Evolutionary conservation across 2,113 vertebrate genomes (phyloP), one percentile per base, ranked within the genome.

Genomic region (Oreochromis tanganicae): DNA sequence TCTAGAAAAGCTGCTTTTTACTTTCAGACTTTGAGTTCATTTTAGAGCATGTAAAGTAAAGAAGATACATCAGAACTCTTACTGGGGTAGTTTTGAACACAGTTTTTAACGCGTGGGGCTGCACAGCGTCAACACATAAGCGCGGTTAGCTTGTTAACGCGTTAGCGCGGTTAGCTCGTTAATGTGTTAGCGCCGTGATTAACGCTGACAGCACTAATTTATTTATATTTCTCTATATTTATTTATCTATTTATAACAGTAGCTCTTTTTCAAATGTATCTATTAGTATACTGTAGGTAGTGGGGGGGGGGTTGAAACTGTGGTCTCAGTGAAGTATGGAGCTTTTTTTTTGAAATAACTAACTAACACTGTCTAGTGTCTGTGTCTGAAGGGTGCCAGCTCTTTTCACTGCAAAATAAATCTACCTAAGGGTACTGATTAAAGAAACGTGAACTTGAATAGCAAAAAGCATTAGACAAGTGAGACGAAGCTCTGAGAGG

Each of bases 91-190:
- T 68, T 68, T 21, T 68, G 0, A 68, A 68, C 63, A 68, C 63
- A 68, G 59, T 19, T 63, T 34, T 17, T 32, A 32, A 32, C 29
- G 5, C 5, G 5, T 32, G 29, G 5, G 29, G 5, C 29, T 32
- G 29, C 29, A 32, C 29, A 5, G 29, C 29, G 29, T 32, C 29
- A 32, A 32, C 5, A 5, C 29, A 2, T 29, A 4, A 29, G 5
- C 29, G 29, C 3, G 0, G 24, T 57, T 14, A 27, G 2, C 56
- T 29, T 0, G 2, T 1, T 59, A 59, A 16, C 7, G 1, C 2
- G 1, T 29, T 5, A 59, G 13, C 4, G 3, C 1, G 0, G 14
- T 61, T 61, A 61, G 57, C 57, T 61, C 5, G 2, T 63, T 34
- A 34, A 61, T 29, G 11, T 0, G 9, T 2, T 63, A 63, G 59